phyloP scores from a whole-genome alignment of 2,113 vertebrate genomes.

The Tinamus guttatus region DNA sequence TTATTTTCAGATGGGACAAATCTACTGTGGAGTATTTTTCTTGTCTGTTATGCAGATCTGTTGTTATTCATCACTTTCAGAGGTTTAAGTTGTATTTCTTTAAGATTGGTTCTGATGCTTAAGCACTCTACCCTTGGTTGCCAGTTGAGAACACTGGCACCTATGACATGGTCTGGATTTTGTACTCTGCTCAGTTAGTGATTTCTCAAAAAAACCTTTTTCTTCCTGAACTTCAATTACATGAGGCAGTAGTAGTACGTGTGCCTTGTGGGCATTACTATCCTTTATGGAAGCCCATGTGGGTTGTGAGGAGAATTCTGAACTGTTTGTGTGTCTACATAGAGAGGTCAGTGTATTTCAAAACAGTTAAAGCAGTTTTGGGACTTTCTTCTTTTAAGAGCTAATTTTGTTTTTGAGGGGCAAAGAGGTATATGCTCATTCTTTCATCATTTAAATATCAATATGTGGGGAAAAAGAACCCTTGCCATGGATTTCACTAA shows the following conservation, averaged over 20 bases:
- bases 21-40: neutral
- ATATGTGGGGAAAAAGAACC: neutral
- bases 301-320: neutral
- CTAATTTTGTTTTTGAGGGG: neutral
- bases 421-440: neutral
- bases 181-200: neutral
- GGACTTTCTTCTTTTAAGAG: rapidly evolving
- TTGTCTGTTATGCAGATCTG: neutral
- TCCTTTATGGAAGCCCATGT: rapidly evolving
- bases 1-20: neutral
- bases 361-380: neutral
- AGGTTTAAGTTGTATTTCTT: neutral
- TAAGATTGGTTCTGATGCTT: neutral
- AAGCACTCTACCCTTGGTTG: neutral
- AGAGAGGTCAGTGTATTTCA: neutral
- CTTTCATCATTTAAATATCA: neutral
- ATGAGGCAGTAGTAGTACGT: neutral
- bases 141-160: neutral
- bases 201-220: neutral
- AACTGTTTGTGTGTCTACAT: neutral
- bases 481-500: neutral
- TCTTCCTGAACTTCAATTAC: neutral
- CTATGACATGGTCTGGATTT: rapidly evolving
- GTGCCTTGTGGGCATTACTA: neutral
- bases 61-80: neutral